phyloP scores from a whole-genome alignment of 2,113 vertebrate species.

The Chaenogobius annularis region DNA sequence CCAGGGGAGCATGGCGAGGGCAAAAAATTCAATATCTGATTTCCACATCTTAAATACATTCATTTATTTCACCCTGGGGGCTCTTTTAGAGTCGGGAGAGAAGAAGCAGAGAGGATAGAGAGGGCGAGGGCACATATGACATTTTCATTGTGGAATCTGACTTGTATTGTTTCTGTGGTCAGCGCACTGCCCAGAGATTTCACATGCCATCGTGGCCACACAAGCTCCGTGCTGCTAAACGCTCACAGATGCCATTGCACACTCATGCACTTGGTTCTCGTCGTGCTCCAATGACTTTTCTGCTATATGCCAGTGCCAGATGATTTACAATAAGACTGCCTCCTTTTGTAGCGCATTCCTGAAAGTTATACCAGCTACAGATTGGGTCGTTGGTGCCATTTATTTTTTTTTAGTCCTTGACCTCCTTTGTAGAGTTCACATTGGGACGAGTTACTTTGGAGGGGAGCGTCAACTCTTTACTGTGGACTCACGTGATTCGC shows the following conservation, averaged over 20 bases:
- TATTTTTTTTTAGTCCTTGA: slow-evolving; percentile 59
- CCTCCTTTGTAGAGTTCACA: slow-evolving; percentile 64
- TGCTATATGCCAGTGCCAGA: slow-evolving; percentile 53
- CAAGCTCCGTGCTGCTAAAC: slow-evolving; percentile 58
- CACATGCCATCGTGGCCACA: slow-evolving; percentile 73
- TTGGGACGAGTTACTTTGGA: slow-evolving; percentile 60
- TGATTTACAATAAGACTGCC: slow-evolving; percentile 53
- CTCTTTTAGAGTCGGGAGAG: slow-evolving; percentile 62
- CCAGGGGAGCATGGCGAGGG: slow-evolving; percentile 62
- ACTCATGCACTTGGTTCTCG: slow-evolving; percentile 61
- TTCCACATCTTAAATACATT: slow-evolving; percentile 81
- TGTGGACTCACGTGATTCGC: slow-evolving; percentile 59
- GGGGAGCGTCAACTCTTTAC: slow-evolving; percentile 43
- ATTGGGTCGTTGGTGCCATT: slow-evolving; percentile 39
- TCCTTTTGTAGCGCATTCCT: slow-evolving; percentile 59
- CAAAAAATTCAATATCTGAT: slow-evolving; percentile 79
- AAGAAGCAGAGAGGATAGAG: slow-evolving; percentile 60
- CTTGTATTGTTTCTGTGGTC: slow-evolving; percentile 75
- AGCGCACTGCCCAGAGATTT: slow-evolving; percentile 69
- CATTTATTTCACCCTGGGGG: slow-evolving; percentile 73
- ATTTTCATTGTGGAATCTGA: slow-evolving; percentile 74
- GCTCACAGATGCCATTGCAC: slow-evolving; percentile 67
- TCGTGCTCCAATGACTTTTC: slow-evolving; percentile 42
- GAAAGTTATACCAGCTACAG: slow-evolving; percentile 56
- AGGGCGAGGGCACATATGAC: slow-evolving; percentile 72